These are phyloP conservation scores for Podarcis lilfordi DNA, from an alignment of 2,797 vertebrate genomes.

Conservation along the genomic window DNA sequence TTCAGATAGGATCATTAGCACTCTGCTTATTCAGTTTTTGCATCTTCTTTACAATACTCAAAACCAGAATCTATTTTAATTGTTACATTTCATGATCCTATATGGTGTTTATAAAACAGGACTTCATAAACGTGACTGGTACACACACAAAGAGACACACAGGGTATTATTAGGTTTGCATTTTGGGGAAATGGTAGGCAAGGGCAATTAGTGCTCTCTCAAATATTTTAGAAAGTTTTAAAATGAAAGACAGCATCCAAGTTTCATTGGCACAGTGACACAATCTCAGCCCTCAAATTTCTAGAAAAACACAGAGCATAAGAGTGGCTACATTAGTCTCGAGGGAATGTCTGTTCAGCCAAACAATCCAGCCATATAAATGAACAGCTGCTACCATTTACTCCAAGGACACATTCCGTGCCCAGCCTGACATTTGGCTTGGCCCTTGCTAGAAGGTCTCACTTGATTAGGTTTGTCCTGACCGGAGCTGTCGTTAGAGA, in stretches of 20 bases:
- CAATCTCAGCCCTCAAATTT: constrained; percentile 24
- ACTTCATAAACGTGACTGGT: not conserved
- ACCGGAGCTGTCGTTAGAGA: constrained; percentile 24
- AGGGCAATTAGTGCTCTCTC: constrained; percentile 11
- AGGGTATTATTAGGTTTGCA: not conserved
- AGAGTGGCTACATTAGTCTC: constrained; percentile 7
- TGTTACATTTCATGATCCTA: not conserved
- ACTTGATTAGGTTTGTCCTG: constrained; percentile 35
- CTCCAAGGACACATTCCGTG: constrained; percentile 17
- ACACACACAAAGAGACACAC: not conserved
- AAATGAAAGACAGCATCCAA: not conserved
- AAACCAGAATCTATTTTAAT: not conserved
- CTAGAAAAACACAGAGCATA: constrained; percentile 27
- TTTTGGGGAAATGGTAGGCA: not conserved
- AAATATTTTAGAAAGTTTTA: constrained; percentile 10
- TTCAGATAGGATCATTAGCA: not conserved
- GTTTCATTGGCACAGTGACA: constrained; percentile 10
- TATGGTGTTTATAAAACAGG: not conserved
- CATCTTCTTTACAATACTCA: accelerated
- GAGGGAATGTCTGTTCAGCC: not conserved
- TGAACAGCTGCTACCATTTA: constrained; percentile 16
- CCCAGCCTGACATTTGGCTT: constrained; percentile 39
- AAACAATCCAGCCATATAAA: not conserved
- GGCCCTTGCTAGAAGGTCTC: not conserved
- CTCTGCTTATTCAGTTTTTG: not conserved